Conservation (phyloP, 2,888 invertebrate genomes). For the Leucophenga maculata region DNA sequence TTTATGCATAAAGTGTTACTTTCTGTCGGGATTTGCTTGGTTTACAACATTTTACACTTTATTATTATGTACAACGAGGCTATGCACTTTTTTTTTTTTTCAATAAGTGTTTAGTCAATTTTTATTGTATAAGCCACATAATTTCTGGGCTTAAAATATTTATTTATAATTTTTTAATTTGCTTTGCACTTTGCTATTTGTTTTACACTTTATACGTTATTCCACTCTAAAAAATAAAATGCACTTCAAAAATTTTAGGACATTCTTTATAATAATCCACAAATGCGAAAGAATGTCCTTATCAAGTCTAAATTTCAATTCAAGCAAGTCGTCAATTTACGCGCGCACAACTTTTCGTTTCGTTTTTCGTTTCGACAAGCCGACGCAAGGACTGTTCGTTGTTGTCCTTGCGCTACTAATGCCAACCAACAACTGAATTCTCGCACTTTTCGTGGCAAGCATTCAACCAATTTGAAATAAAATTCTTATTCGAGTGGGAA, state of each 20-base stretch:
- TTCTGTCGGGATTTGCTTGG: conserved; percentile 16
- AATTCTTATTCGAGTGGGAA: conserved; percentile 29
- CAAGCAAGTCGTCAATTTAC: conserved; percentile 39
- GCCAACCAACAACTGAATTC: conserved; percentile 48
- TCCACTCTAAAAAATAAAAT: too few species aligned
- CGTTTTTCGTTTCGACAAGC: not conserved
- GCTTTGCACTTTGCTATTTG: conserved; percentile 31
- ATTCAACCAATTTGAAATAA: conserved; percentile 15
- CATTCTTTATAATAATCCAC: conserved; percentile 60
- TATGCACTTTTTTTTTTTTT: not conserved
- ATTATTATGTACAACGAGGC: not conserved
- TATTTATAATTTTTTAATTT: too few species aligned
- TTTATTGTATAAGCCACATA: too few species aligned
- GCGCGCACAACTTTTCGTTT: conserved; percentile 25
- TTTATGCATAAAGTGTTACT: conserved; percentile 51
- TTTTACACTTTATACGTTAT: too few species aligned
- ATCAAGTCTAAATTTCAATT: conserved; percentile 32
- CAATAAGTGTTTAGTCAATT: not conserved
- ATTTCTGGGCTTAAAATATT: too few species aligned
- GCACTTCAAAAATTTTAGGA: too few species aligned
- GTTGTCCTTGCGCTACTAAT: conserved; percentile 50
- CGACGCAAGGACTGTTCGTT: conserved; percentile 16
- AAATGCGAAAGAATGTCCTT: conserved; percentile 55
- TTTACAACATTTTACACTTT: conserved; percentile 10
- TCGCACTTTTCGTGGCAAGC: conserved; percentile 22